Evolutionary conservation across 1,140 invertebrate genomes (phyloP).

Genomic region (Uloborus diversus): DNA sequence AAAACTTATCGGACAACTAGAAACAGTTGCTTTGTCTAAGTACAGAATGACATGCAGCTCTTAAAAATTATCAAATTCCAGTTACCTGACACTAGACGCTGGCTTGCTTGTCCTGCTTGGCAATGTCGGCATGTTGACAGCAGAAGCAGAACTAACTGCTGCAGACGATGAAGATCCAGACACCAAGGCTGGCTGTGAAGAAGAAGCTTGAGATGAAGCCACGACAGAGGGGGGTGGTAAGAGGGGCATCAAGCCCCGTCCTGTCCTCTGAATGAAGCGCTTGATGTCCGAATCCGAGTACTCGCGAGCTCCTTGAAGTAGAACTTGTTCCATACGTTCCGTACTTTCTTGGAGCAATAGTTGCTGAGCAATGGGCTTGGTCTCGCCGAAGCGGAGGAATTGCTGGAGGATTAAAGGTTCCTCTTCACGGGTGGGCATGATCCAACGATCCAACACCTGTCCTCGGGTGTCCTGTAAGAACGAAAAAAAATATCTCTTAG

Average conservation of each 20-base stretch:
- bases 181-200: constrained; percentile 57
- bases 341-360: constrained; percentile 74
- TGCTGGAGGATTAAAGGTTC: constrained; percentile 86
- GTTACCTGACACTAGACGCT: constrained; percentile 46
- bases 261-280: constrained; percentile 69
- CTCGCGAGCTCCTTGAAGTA: constrained; percentile 62
- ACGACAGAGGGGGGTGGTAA: no score
- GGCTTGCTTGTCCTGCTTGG: constrained; percentile 46
- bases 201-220: no score
- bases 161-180: no score
- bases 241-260: constrained; percentile 25
- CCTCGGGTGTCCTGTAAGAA: constrained; percentile 71
- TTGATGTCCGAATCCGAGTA: constrained; percentile 70
- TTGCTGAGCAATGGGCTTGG: constrained; percentile 81
- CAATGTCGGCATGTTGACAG: constrained; percentile 18
- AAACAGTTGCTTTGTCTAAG: no score
- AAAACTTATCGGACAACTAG: no score
- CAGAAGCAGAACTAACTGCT: constrained; percentile 15
- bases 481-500: no score
- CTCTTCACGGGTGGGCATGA: constrained; percentile 82
- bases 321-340: constrained; percentile 62
- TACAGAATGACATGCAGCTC: no score
- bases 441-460: constrained; percentile 80
- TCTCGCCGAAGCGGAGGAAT: constrained; percentile 85
- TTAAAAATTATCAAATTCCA: no score